Base-by-base conservation (phyloP, 2,113 vertebrate genomes). In the Epinephelus fuscoguttatus region DNA sequence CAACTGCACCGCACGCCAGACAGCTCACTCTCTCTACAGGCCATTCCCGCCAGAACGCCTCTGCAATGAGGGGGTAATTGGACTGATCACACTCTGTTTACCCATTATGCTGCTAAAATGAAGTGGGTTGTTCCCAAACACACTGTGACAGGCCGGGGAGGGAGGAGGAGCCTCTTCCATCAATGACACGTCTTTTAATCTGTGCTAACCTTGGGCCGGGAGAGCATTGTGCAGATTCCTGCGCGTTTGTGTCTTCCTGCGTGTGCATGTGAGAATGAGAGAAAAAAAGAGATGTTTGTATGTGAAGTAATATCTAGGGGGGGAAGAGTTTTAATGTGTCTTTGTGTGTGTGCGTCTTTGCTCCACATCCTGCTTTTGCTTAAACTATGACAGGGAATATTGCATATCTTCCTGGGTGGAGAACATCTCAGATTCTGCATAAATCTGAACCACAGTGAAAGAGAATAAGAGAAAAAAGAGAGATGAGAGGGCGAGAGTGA, bases 61-160 rank as follows among this genome's bases (percentile, higher is more conserved):
- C 81, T 75, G 87, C 89, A 78, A 92, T 91, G 90, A 93, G 89
- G 85, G 84, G 93, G 92, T 95, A 94, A 94, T 95, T 95, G 94
- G 90, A 92, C 90, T 93, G 92, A 94, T 94, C 91, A 87, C 90
- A 89, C 88, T 91, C 89, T 92, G 94, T 95, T 94, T 93, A 92
- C 88, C 89, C 88, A 94, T 92, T 92, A 91, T 85, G 87, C 83
- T 56, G 83, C 86, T 81, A 80, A 94, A 92, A 94, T 93, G 91
- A 92, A 94, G 93, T 94, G 89, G 92, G 89, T 83, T 88, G 92
- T 60, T 92, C 89, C 90, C 84, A 84, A 92, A 93, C 81, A 79
- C 77, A 70, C 74, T 64, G 84, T 88, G 92, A 90, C 93, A 91
- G 81, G 71, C 83, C 37, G 21, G 60, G 50, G 78, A 88, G 68